phyloP scores from a whole-genome alignment of 2,888 invertebrate genomes.

The Hyposoter dolosus region DNA sequence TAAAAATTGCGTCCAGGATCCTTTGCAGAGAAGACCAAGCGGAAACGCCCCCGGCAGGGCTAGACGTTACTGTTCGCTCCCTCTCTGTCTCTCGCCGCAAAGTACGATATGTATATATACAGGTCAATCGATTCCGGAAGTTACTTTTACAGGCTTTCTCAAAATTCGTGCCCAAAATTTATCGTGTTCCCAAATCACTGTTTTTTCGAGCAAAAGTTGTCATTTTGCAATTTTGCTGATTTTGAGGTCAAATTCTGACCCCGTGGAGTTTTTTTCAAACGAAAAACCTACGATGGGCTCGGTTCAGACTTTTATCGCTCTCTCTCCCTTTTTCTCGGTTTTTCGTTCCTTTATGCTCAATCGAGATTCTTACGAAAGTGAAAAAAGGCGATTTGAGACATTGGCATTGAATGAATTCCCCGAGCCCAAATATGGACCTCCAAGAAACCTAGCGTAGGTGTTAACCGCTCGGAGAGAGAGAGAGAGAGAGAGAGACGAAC shows the following conservation, averaged over 20 bases:
- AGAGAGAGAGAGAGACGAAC: slow-evolving; percentile 19
- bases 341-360: not conserved
- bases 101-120: not conserved
- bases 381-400: slow-evolving; percentile 37
- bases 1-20: slow-evolving; percentile 52
- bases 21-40: slow-evolving; percentile 49
- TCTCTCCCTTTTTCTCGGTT: slow-evolving; percentile 1
- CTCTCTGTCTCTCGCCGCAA: not conserved
- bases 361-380: not conserved
- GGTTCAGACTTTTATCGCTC: not conserved
- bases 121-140: slow-evolving; percentile 51
- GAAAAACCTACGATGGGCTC: not conserved
- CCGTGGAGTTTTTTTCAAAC: no score
- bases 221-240: not conserved
- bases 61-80: slow-evolving; percentile 25
- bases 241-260: not conserved
- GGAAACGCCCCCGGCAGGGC: slow-evolving; percentile 47
- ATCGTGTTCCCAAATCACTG: not conserved
- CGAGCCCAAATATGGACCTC: slow-evolving; percentile 65
- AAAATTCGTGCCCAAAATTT: not conserved
- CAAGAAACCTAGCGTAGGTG: slow-evolving; percentile 67
- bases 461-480: slow-evolving; percentile 12
- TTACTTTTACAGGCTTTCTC: slow-evolving; percentile 1
- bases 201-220: not conserved
- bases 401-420: slow-evolving; percentile 68